Conservation (phyloP, 2,888 invertebrate genomes). For the Acleris holmiana region DNA sequence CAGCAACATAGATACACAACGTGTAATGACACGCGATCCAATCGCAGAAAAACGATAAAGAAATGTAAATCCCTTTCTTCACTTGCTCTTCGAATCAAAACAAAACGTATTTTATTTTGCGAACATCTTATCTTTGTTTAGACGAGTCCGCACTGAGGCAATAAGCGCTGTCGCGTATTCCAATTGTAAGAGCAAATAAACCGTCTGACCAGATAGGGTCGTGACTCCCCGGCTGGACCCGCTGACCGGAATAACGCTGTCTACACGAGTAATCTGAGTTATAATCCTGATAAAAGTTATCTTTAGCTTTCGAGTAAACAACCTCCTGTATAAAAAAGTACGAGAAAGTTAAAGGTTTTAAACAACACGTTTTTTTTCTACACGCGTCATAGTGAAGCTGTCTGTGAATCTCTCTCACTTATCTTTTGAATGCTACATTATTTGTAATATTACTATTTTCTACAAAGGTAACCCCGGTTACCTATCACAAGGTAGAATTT, state of each 20-base stretch:
- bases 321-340: too few species aligned
- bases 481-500: too few species aligned
- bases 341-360: too few species aligned
- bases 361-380: too few species aligned
- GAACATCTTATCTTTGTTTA: slow-evolving; percentile 25
- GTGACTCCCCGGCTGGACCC: slow-evolving; percentile 15
- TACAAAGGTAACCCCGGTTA: too few species aligned
- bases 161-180: slow-evolving; percentile 54
- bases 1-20: too few species aligned
- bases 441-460: too few species aligned
- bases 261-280: background rate
- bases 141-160: slow-evolving; percentile 21
- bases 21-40: slow-evolving; percentile 10
- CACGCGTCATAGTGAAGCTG: too few species aligned
- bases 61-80: slow-evolving; percentile 24
- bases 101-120: slow-evolving; percentile 26
- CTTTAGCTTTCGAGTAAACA: too few species aligned
- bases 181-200: slow-evolving; percentile 67
- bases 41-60: slow-evolving; percentile 20
- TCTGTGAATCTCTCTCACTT: too few species aligned
- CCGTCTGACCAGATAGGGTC: slow-evolving; percentile 39
- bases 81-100: slow-evolving; percentile 27
- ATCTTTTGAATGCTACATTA: too few species aligned
- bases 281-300: background rate
- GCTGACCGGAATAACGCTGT: background rate